Percentiles rank a stretch among this genome's conserved stretches.
These are phyloP conservation scores for Eptatretus atami DNA, from an alignment of 2,797 vertebrate species.

Conservation along the genomic window DNA sequence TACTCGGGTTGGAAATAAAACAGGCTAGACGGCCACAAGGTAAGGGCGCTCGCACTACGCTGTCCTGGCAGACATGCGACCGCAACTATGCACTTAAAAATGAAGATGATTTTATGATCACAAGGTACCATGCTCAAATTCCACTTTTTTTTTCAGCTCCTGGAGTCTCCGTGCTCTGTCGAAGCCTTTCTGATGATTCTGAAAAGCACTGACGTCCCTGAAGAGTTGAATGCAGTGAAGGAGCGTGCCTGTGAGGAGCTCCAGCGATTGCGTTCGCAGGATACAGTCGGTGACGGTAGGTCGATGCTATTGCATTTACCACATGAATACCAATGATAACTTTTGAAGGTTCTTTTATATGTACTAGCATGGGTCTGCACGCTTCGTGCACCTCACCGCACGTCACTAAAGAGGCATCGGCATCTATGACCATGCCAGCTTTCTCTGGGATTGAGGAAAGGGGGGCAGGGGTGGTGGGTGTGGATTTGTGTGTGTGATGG, in stretches of 20 bases:
- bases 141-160: constrained; percentile 26
- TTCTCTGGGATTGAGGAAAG: background rate
- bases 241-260: constrained; percentile 86
- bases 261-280: constrained; percentile 74
- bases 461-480: background rate
- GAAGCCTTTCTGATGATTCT: constrained; percentile 99
- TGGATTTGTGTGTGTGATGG: background rate
- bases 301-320: background rate
- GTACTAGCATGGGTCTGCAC: too few relatives aligned
- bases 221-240: constrained; percentile 77
- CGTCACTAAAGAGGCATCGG: too few relatives aligned
- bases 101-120: constrained; percentile 9
- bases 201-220: constrained; percentile 65
- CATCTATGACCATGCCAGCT: too few relatives aligned
- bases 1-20: too few relatives aligned
- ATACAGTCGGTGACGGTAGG: constrained; percentile 77
- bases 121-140: constrained; percentile 6
- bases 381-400: too few relatives aligned
- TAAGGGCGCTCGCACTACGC: too few relatives aligned
- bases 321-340: too few relatives aligned
- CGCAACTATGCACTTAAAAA: constrained; percentile 5
- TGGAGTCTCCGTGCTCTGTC: constrained; percentile 85
- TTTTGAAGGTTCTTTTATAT: too few relatives aligned
- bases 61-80: too few relatives aligned
- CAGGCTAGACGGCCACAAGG: too few relatives aligned